Evolutionary conservation across 1,140 invertebrate genomes (phyloP).

Genomic region (Sminthurides bifidus): DNA sequence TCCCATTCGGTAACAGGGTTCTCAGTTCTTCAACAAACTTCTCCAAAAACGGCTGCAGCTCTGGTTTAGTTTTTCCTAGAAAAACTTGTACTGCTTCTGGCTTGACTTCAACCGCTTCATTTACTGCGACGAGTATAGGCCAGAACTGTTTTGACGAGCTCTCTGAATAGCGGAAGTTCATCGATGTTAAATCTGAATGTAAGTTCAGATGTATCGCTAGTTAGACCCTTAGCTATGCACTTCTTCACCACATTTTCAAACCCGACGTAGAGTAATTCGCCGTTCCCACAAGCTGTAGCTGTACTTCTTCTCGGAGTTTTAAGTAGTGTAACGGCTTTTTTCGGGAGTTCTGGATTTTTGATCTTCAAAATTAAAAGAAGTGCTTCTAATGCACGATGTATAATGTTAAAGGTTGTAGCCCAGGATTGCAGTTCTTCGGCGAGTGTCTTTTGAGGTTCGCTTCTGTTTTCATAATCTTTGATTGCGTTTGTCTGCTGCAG

Average conservation of each 20-base stretch:
- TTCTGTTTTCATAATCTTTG: background rate
- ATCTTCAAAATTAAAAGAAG: background rate
- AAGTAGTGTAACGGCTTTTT: background rate
- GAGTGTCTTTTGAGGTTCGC: background rate
- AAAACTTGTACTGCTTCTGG: conserved; percentile 2
- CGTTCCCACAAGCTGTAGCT: background rate
- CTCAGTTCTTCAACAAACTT: background rate
- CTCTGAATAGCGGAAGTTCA: conserved; percentile 13
- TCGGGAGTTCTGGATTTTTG: background rate
- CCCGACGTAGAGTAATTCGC: conserved; percentile 13
- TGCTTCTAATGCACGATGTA: background rate
- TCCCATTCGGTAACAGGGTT: background rate
- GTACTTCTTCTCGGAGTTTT: conserved; percentile 3
- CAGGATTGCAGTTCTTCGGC: background rate
- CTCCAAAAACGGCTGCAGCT: background rate
- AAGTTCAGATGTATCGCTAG: background rate
- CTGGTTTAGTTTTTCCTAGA: conserved; percentile 16
- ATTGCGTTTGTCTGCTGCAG: no score
- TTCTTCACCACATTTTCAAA: background rate
- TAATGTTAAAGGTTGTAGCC: background rate
- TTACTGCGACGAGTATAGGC: conserved; percentile 11
- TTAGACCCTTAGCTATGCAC: background rate
- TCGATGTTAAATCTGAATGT: conserved; percentile 7
- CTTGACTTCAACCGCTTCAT: background rate
- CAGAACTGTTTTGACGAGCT: conserved; percentile 9